Conservation (phyloP, 2,113 vertebrate genomes). For the Arothron firmamentum region DNA sequence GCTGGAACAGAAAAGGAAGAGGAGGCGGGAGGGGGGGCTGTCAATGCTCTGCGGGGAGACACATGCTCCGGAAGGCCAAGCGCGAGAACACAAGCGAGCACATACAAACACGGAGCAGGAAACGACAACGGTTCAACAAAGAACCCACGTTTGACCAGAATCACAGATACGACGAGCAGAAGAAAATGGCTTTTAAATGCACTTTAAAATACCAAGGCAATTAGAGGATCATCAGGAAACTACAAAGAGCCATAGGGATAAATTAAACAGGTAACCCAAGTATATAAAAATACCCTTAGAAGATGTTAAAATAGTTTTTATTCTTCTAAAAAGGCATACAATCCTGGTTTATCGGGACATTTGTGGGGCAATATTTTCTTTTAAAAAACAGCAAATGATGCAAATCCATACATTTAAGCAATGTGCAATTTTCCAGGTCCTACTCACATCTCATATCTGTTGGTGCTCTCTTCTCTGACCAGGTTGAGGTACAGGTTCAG, state of each 20-base stretch:
- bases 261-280: too few relatives aligned
- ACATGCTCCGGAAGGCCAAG: constrained; percentile 53
- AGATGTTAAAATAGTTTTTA: too few relatives aligned
- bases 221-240: too few relatives aligned
- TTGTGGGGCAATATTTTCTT: neutral
- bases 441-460: constrained; percentile 74
- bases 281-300: too few relatives aligned
- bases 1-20: constrained; percentile 60
- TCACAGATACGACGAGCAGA: neutral
- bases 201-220: neutral
- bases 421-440: too few relatives aligned
- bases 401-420: too few relatives aligned
- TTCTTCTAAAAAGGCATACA: neutral
- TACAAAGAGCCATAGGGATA: too few relatives aligned
- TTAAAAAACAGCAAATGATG: neutral
- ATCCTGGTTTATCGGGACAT: neutral
- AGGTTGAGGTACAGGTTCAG: constrained; percentile 81
- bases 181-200: neutral
- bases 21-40: constrained; percentile 37
- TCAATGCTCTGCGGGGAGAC: constrained; percentile 58
- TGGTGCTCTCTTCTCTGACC: constrained; percentile 77
- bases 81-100: constrained; percentile 25
- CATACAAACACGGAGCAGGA: constrained; percentile 12
- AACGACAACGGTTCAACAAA: constrained; percentile 16
- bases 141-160: neutral